Percentiles rank a stretch among this genome's conserved stretches.
phyloP scores from a whole-genome alignment of 2,113 vertebrate genomes.

The Gallinago media region DNA sequence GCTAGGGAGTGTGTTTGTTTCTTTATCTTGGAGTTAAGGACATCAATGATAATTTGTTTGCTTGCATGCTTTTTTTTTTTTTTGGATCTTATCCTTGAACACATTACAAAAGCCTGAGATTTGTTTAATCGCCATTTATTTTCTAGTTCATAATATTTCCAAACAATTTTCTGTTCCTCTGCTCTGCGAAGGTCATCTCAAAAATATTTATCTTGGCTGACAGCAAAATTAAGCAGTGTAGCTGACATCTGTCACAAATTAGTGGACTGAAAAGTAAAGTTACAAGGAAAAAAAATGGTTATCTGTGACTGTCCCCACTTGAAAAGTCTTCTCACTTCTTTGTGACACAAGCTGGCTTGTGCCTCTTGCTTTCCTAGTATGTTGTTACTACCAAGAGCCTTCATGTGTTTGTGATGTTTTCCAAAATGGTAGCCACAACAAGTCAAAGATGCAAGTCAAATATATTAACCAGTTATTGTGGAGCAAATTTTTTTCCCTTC shows the following conservation, averaged over 20 bases:
- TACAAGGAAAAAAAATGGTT: slow-evolving; percentile 23
- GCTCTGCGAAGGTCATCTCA: background rate
- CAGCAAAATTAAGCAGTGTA: background rate
- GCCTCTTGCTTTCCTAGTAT: background rate
- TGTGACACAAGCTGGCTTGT: background rate
- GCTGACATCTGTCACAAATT: slow-evolving; percentile 46
- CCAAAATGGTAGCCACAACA: background rate
- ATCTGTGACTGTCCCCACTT: background rate
- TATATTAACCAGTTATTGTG: background rate
- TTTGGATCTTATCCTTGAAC: slow-evolving; percentile 4
- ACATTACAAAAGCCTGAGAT: background rate
- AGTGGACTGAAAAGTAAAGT: slow-evolving; percentile 7
- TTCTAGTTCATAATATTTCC: slow-evolving; percentile 48
- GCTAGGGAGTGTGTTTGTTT: background rate
- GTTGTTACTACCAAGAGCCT: background rate
- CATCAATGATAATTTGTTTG: background rate
- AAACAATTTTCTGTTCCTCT: slow-evolving; percentile 36
- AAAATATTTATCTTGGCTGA: slow-evolving; percentile 60
- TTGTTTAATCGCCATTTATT: slow-evolving; percentile 45
- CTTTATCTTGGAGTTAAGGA: slow-evolving; percentile 7
- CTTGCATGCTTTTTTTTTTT: background rate
- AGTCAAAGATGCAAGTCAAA: background rate
- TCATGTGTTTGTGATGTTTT: background rate
- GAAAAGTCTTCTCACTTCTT: background rate
- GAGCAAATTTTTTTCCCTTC: background rate